Evolutionary conservation across 2,113 vertebrate genomes (phyloP).

Genomic region (Clarias macrocephalus): DNA sequence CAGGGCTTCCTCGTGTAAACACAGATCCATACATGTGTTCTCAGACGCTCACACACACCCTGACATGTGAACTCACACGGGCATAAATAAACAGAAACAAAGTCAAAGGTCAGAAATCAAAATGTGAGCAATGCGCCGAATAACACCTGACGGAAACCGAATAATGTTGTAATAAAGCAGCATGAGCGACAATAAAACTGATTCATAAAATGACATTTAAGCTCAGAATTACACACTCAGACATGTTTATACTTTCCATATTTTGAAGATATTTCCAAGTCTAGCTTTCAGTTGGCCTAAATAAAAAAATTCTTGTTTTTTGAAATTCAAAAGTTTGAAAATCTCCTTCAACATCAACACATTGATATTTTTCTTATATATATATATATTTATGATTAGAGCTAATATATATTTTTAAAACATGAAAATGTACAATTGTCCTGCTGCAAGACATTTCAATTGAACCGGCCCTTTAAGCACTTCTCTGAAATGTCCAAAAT

Average conservation of each 20-base stretch:
- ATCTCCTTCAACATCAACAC: not conserved
- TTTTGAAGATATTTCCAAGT: not conserved
- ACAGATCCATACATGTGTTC: constrained; percentile 42
- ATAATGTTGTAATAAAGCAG: not conserved
- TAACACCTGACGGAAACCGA: not conserved
- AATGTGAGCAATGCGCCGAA: constrained; percentile 5
- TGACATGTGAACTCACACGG: constrained; percentile 35
- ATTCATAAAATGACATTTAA: not conserved
- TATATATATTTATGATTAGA: too few relatives aligned
- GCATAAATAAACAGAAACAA: constrained; percentile 47
- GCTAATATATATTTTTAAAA: not conserved
- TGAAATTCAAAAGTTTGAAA: not conserved
- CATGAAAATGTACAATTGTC: not conserved
- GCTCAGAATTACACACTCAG: not conserved
- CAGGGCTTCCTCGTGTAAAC: constrained; percentile 49
- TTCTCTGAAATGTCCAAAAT: not conserved
- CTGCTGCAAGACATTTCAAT: not conserved
- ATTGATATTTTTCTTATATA: not conserved
- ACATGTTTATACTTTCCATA: not conserved
- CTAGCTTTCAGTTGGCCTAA: not conserved
- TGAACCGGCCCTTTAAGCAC: not conserved
- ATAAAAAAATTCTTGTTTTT: too few relatives aligned
- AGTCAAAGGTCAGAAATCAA: constrained; percentile 12
- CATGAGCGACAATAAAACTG: not conserved
- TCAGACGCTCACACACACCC: constrained; percentile 30